Percentiles rank a stretch among this genome's conserved stretches.
These are phyloP conservation scores for Pristionchus mayeri DNA, from an alignment of 2,888 invertebrate genomes.

Conservation along the genomic window DNA sequence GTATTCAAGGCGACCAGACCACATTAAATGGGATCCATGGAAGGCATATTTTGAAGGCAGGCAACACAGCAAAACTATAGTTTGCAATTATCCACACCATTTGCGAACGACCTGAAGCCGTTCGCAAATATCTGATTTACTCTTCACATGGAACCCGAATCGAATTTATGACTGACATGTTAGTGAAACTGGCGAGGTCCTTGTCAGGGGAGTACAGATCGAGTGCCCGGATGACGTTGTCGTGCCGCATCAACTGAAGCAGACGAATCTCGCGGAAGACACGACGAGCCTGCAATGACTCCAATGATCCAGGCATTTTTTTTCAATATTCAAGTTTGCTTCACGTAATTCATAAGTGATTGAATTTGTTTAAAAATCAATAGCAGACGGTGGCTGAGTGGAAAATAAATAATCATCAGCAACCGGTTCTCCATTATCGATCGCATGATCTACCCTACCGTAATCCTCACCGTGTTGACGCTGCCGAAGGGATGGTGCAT, in stretches of 20 bases:
- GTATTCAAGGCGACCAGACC: no score
- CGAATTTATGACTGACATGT: constrained; percentile 65
- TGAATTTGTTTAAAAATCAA: neutral
- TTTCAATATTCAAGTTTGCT: no score
- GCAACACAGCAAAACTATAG: no score
- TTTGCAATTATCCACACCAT: no score
- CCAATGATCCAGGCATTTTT: no score
- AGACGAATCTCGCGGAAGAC: constrained; percentile 95
- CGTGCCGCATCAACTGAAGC: constrained; percentile 98
- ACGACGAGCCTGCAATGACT: constrained; percentile 90
- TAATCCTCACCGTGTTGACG: constrained; percentile 54
- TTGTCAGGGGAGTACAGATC: constrained; percentile 71
- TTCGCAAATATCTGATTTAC: no score
- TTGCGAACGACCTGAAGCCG: no score
- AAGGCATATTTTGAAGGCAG: no score
- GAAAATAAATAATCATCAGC: neutral
- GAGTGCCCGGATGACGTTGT: constrained; percentile 86
- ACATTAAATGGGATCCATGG: no score
- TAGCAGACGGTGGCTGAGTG: no score
- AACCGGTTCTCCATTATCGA: neutral
- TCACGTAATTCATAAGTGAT: neutral
- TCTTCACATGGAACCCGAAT: no score
- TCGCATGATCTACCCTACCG: neutral
- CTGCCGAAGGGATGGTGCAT: constrained; percentile 65
- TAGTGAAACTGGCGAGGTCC: constrained; percentile 61